Percentiles rank a stretch among this genome's conserved stretches.
Evolutionary conservation across 2,113 vertebrate species (phyloP).

Genomic region (Microtus oregoni): DNA sequence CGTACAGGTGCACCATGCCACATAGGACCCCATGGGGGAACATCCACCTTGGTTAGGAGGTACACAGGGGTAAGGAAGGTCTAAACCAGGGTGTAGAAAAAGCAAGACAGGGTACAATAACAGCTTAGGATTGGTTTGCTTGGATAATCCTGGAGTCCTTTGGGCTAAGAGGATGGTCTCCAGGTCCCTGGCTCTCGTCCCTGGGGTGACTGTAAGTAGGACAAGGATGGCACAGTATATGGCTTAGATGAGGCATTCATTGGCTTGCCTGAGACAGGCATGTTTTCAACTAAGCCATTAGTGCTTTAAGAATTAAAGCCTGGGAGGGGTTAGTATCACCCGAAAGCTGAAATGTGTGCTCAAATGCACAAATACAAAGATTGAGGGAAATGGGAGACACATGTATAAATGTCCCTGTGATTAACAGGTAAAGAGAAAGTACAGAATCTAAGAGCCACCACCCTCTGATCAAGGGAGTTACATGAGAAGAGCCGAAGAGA

Average conservation of each 20-base stretch:
- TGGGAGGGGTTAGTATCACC: not conserved
- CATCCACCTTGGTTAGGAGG: not conserved
- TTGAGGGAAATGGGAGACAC: not conserved
- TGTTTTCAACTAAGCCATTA: not conserved
- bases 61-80: not conserved
- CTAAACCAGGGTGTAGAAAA: not conserved
- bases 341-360: not conserved
- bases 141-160: not conserved
- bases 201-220: not conserved
- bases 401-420: not conserved
- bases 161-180: not conserved
- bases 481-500: not conserved
- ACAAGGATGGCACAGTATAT: not conserved
- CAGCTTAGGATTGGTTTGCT: not conserved
- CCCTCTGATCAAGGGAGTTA: conserved; percentile 24
- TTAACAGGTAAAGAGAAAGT: not conserved
- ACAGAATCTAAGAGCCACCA: not conserved
- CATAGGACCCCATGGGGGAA: not conserved
- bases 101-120: not conserved
- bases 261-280: not conserved
- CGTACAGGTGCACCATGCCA: not conserved
- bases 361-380: not conserved
- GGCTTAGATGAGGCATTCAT: not conserved
- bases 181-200: not conserved
- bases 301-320: no score